Evolutionary conservation across 1,140 invertebrate genomes (phyloP).

Genomic region (Anoplolepis gracilipes): DNA sequence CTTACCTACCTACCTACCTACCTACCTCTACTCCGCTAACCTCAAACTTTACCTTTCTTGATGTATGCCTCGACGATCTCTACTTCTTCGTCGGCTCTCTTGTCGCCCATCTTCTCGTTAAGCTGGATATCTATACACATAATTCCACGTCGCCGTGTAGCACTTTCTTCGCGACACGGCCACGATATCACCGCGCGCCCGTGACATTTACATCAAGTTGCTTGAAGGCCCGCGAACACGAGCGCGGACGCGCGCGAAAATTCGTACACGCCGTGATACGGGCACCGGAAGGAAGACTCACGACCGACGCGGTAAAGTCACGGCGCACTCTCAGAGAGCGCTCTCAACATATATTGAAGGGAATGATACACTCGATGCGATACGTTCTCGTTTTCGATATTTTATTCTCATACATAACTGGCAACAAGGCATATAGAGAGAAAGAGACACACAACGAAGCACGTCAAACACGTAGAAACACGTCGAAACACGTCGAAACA

Average conservation of each 20-base stretch:
- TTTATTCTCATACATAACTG: no score
- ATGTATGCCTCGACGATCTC: slow-evolving; percentile 82
- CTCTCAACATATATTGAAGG: slow-evolving; percentile 28
- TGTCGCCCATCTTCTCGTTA: slow-evolving; percentile 84
- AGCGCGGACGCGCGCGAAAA: slow-evolving; percentile 65
- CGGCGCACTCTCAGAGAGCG: background rate
- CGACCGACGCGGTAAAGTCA: slow-evolving; percentile 42
- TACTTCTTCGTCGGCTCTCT: slow-evolving; percentile 82
- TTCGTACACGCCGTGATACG: slow-evolving; percentile 37
- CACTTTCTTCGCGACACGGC: slow-evolving; percentile 61
- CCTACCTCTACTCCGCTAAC: slow-evolving; percentile 67
- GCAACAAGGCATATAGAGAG: background rate
- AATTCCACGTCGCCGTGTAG: slow-evolving; percentile 77
- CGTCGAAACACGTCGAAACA: background rate
- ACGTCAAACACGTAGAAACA: background rate
- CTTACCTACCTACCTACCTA: no score
- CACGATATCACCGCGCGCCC: slow-evolving; percentile 60
- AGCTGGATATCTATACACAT: slow-evolving; percentile 85
- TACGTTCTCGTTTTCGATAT: background rate
- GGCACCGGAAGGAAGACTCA: slow-evolving; percentile 38
- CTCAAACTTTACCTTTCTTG: slow-evolving; percentile 81
- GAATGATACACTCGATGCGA: background rate
- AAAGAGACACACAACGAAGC: background rate
- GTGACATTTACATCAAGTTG: slow-evolving; percentile 81
- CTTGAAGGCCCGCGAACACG: slow-evolving; percentile 26